Percentiles rank a stretch among this genome's conserved stretches.
phyloP scores from a whole-genome alignment of 1,140 invertebrate species.

The Notospermus geniculatus region DNA sequence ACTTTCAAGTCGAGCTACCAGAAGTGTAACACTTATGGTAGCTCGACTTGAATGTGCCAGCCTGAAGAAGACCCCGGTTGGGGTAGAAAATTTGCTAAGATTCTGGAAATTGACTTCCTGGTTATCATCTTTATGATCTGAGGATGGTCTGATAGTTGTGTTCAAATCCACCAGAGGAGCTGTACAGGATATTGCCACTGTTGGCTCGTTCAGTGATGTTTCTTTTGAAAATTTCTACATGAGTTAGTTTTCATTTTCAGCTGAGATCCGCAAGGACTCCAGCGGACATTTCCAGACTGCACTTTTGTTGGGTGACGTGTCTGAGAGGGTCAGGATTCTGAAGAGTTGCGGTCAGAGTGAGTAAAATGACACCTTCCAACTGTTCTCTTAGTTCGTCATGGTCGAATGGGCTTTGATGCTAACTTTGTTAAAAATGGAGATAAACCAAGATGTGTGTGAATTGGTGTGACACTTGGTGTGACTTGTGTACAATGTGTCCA shows the following conservation, averaged over 20 bases:
- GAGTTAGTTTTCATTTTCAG: constrained; percentile 41
- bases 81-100: too few species aligned
- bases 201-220: too few species aligned
- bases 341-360: constrained; percentile 65
- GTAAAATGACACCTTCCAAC: constrained; percentile 12
- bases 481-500: too few species aligned
- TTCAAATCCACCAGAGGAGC: too few species aligned
- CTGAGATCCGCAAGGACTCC: constrained; percentile 66
- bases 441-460: background rate
- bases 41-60: too few species aligned
- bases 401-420: background rate
- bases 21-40: too few species aligned
- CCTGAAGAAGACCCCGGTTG: too few species aligned
- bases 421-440: background rate
- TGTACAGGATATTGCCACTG: too few species aligned
- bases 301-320: constrained; percentile 85
- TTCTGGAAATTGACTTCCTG: too few species aligned
- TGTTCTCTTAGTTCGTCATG: constrained; percentile 8
- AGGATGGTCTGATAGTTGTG: background rate
- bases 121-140: too few species aligned
- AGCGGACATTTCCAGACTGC: constrained; percentile 97
- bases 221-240: too few species aligned
- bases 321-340: constrained; percentile 86
- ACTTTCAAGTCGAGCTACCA: too few species aligned
- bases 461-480: background rate